Conservation (phyloP, 2,888 invertebrate genomes). For the Ormyrus rosae region DNA sequence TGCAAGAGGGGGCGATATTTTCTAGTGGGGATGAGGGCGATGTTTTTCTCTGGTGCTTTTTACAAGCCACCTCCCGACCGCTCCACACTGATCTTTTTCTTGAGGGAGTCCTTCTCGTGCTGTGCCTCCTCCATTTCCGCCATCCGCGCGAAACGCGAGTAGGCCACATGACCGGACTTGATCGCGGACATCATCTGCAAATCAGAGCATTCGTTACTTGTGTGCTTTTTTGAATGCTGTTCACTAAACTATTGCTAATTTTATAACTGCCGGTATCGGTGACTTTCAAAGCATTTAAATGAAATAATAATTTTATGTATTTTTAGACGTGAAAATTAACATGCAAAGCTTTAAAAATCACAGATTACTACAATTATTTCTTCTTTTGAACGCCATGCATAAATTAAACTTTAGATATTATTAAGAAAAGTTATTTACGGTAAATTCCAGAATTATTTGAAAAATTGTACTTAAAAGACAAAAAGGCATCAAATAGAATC, state of each 20-base stretch:
- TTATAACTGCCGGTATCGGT: too few relatives aligned
- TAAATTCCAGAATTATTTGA: conserved; percentile 2
- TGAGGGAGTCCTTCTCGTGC: conserved; percentile 85
- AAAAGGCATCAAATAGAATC: background rate
- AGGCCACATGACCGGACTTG: conserved; percentile 96
- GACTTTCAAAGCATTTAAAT: background rate
- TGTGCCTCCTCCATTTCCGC: conserved; percentile 93
- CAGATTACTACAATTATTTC: background rate
- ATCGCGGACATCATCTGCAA: conserved; percentile 98
- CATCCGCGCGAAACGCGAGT: conserved; percentile 96
- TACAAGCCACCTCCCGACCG: conserved; percentile 97
- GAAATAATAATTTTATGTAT: background rate
- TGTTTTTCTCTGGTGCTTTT: conserved; percentile 61
- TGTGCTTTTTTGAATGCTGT: conserved; percentile 3
- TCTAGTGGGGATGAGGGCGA: background rate
- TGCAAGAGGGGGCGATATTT: conserved; percentile 17
- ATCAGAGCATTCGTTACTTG: conserved; percentile 1
- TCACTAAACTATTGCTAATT: background rate
- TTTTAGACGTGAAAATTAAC: background rate
- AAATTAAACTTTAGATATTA: background rate
- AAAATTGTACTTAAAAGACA: background rate
- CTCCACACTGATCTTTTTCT: conserved; percentile 89
- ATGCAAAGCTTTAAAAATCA: background rate
- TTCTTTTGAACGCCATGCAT: background rate
- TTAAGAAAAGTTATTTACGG: conserved; percentile 1